Evolutionary conservation across 2,113 vertebrate species (phyloP).

Genomic region (Eclectus roratus): DNA sequence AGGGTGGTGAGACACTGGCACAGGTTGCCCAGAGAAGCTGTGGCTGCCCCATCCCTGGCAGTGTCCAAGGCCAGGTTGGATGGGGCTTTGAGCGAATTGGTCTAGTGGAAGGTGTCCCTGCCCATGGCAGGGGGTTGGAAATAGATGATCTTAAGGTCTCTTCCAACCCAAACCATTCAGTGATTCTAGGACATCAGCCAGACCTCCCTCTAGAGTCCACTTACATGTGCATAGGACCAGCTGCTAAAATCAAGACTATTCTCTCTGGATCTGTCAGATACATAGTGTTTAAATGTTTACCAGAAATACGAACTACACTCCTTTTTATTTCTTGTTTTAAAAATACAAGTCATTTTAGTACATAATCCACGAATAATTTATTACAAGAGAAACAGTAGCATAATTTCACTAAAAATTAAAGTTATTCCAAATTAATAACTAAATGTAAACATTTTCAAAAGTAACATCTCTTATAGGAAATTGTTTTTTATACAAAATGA

Average conservation of each 20-base stretch:
- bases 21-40: not conserved
- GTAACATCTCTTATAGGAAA: not conserved
- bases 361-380: not conserved
- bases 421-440: not conserved
- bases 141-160: not conserved
- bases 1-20: not conserved
- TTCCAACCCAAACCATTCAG: not conserved
- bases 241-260: not conserved
- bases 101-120: not conserved
- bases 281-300: not conserved
- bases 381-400: not conserved
- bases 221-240: not conserved
- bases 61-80: not conserved
- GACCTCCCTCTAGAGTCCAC: not conserved
- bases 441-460: not conserved
- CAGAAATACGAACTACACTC: not conserved
- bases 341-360: not conserved
- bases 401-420: not conserved
- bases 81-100: not conserved
- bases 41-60: not conserved
- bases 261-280: not conserved
- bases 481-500: not conserved
- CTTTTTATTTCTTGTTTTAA: not conserved
- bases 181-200: not conserved
- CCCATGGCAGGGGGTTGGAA: not conserved